phyloP scores from a whole-genome alignment of 2,888 invertebrate species.

The Aspidapion aeneum region DNA sequence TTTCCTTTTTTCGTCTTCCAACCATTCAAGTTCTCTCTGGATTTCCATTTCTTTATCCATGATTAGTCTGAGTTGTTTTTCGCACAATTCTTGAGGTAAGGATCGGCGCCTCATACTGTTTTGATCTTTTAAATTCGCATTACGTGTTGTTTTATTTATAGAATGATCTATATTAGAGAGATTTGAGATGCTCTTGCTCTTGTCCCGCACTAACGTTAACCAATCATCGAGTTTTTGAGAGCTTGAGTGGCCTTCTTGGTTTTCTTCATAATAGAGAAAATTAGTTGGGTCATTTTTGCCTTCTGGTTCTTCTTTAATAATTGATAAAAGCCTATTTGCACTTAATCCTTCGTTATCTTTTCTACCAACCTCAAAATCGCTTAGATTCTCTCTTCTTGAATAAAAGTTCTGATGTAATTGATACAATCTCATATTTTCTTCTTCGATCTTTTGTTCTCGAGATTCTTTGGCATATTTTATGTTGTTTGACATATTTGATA shows the following conservation, averaged over 20 bases:
- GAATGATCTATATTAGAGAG: slow-evolving; percentile 29
- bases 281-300: slow-evolving; percentile 19
- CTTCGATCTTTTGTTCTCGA: slow-evolving; percentile 43
- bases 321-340: slow-evolving; percentile 56
- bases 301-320: slow-evolving; percentile 52
- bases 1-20: slow-evolving; percentile 56
- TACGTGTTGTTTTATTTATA: slow-evolving; percentile 28
- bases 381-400: slow-evolving; percentile 49
- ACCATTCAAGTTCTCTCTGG: slow-evolving; percentile 59
- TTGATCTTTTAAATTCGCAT: slow-evolving; percentile 18
- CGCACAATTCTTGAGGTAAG: slow-evolving; percentile 61
- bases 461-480: neutral
- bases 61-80: slow-evolving; percentile 63
- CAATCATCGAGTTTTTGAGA: slow-evolving; percentile 50
- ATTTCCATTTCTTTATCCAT: slow-evolving; percentile 65
- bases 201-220: slow-evolving; percentile 49
- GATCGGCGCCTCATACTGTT: slow-evolving; percentile 48
- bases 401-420: slow-evolving; percentile 68
- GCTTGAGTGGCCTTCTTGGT: slow-evolving; percentile 28
- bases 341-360: slow-evolving; percentile 14
- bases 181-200: slow-evolving; percentile 37
- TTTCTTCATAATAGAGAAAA: slow-evolving; percentile 25
- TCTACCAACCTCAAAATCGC: slow-evolving; percentile 17
- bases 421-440: slow-evolving; percentile 59
- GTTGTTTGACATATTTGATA: slow-evolving; percentile 8